Percentiles rank a stretch among this genome's conserved stretches.
Conservation (phyloP, 2,797 vertebrate species). For the Nothura maculosa region DNA sequence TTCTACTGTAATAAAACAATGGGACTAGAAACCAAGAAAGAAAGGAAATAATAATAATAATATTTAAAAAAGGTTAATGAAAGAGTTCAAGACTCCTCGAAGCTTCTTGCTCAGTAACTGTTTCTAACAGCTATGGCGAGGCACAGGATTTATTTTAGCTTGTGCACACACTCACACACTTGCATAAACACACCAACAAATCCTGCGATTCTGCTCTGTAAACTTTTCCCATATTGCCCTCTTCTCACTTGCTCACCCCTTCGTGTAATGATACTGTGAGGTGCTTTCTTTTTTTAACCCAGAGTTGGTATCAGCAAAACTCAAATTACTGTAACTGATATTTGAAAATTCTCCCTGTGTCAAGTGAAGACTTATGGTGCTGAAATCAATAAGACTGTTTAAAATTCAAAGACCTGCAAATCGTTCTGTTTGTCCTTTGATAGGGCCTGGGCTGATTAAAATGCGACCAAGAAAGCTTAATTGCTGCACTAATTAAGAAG, state of each 20-base stretch:
- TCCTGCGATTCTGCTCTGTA: background rate
- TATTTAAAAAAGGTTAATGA: background rate
- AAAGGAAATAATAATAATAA: background rate
- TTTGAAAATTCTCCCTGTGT: conserved; percentile 88
- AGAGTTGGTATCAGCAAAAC: conserved; percentile 77
- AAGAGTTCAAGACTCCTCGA: background rate
- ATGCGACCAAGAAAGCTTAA: conserved; percentile 89
- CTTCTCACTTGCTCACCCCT: conserved; percentile 43
- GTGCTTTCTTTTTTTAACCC: conserved; percentile 17
- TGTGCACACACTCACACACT: background rate
- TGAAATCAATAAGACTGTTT: conserved; percentile 99
- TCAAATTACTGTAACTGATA: conserved; percentile 85
- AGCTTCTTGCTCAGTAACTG: conserved; percentile 24
- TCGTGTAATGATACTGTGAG: background rate
- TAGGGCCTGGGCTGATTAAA: conserved; percentile 89
- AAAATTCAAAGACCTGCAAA: conserved; percentile 99
- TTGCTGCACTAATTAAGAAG: conserved; percentile 90
- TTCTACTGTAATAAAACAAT: background rate
- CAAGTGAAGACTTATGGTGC: conserved; percentile 90
- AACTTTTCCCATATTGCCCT: conserved; percentile 46
- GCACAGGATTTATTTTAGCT: conserved; percentile 10
- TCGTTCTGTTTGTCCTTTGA: conserved; percentile 99
- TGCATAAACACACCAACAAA: background rate
- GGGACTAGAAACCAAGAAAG: conserved; percentile 45
- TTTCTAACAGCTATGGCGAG: conserved; percentile 22